Base-by-base conservation (phyloP, 1,140 invertebrate genomes). In the Dolichoris vasculosae region DNA sequence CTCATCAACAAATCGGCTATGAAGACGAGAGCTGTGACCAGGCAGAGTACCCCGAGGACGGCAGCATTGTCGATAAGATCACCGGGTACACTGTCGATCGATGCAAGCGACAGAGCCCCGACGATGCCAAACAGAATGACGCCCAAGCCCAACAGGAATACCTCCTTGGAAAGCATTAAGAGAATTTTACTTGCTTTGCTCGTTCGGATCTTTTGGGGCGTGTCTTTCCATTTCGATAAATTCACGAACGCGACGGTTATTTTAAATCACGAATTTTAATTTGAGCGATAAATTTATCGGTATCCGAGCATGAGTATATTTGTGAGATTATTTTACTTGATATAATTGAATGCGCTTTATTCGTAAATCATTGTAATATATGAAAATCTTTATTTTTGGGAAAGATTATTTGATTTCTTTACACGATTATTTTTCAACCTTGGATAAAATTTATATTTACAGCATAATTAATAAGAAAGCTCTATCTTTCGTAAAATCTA, bases 51-150 rank as follows among this genome's bases (percentile, higher is more conserved):
- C 0, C 96, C 96, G 23, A 96, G 93, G 35, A 96, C 94, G 0
- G 95, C 95, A 0, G 95, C 96, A 90, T 96, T 96, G 87, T 96
- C 95, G 9, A 96, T 92, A 69, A 97, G 91, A 63, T 95, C 94
- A 17, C 92, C 89, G 6, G 96, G 96, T 6, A 96, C 94, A 67
- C 95, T 95, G 88, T 97, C 96, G 88, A 96, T 93, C 9, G 96
- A 95, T 20, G 95, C 95, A 78, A 96, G 92, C 83, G 95, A 95
- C 88, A 96, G 91, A 88, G 95, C 95, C 88, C 96, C 96, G 87
- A 96, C 93, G 77, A 95, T 93, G 76, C 95, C 93, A 89, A 96
- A 96, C 73, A 96, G 94, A 43, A 96, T 90, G 40, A 96, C 92
- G 2, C 96, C 96, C 82, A 96, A 91, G 20, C 95, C 95, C 20